Conservation (phyloP, 2,113 vertebrate genomes). For the Mus pahari region DNA sequence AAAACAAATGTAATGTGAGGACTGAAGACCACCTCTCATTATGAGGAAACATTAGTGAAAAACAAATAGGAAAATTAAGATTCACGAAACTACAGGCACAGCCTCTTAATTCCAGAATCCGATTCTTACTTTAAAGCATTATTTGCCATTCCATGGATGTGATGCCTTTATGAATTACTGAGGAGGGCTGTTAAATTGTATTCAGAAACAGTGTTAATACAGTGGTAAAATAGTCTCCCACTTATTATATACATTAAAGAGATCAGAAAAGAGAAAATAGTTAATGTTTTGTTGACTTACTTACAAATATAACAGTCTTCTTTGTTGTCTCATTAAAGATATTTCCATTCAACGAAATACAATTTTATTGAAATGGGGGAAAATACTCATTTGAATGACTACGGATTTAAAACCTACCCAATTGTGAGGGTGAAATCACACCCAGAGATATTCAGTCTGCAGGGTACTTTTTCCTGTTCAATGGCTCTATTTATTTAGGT, state of each 20-base stretch:
- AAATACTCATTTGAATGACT: not conserved
- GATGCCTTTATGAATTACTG: not conserved
- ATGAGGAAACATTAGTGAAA: not conserved
- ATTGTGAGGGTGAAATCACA: not conserved
- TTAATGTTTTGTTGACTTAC: not conserved
- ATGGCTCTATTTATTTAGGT: not conserved
- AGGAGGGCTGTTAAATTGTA: not conserved
- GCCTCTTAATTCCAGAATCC: not conserved
- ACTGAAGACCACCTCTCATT: not conserved
- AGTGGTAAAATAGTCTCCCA: too few species aligned
- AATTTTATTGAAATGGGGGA: not conserved
- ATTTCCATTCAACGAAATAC: not conserved
- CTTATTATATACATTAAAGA: not conserved
- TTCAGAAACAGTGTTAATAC: not conserved
- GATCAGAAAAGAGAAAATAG: not conserved
- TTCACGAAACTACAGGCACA: not conserved
- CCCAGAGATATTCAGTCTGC: not conserved
- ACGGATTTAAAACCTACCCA: not conserved
- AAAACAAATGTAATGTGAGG: not conserved
- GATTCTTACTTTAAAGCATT: not conserved
- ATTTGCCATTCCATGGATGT: not conserved
- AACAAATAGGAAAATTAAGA: not conserved
- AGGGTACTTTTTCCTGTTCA: not conserved
- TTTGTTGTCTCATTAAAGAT: not conserved
- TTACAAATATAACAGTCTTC: not conserved